Evolutionary conservation across 2,888 invertebrate species (phyloP), one percentile per base, ranked within the genome.

Genomic region (Rhynchonema sp.): DNA sequence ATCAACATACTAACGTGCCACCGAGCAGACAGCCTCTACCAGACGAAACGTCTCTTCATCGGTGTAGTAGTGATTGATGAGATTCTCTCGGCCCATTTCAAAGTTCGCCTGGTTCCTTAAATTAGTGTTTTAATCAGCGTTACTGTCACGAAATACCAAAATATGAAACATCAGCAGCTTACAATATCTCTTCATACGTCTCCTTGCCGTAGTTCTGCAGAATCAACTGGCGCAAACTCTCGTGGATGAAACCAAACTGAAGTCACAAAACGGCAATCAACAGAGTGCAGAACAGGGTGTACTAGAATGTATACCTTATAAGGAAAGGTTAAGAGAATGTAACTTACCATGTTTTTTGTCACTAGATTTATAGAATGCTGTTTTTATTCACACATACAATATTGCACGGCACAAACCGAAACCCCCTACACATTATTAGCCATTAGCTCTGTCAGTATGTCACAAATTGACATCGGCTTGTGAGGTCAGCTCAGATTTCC

Each of bases 191-290:
- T 2, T 60, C 46, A 70, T 70, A 71, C 56, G 68, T 65, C 20
- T 69, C 69, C 55, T 70, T 69, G n/a, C 70, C 71, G 60, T 69
- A 68, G 30, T 66, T 67, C 22, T 69, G 64, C 54, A 69, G 60
- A 64, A 69, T 67, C 56, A 69, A 60, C 59, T 66, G 65, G 1
- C 69, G 68, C 28, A 71, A 62, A 57, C 67, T 66, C 63, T 71
- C 71, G 60, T 71, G 70, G 58, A 71, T 68, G 62, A 71, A 69
- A 23, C 71, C 71, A 60, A 69, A 69, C 71, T 69, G 56, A 62
- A 68, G 9, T 13, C 6, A 38, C 9, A 13, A 38, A 17, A 13
- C 17, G 9, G 38, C 38, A 38, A 38, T 38, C 17, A 38, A 38
- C 9, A 38, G 38, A 38, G 6, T 17, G 17, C 17, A 13, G 6